phyloP scores from a whole-genome alignment of 1,140 invertebrate genomes.

The Drosophila hydei region DNA sequence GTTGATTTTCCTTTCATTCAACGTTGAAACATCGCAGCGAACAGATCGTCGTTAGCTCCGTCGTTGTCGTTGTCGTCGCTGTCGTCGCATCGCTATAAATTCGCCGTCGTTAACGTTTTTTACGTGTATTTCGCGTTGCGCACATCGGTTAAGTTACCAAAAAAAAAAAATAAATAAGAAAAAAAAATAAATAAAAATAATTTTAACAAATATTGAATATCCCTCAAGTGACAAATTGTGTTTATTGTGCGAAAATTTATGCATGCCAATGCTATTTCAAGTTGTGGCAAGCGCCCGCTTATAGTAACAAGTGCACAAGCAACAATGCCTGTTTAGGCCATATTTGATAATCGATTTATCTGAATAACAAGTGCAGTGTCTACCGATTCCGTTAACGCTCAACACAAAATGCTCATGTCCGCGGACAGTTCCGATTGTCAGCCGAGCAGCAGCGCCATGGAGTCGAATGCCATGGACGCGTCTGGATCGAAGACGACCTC shows the following conservation, averaged over 20 bases:
- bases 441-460: conserved; percentile 58
- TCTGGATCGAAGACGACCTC: conserved; percentile 66
- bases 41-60: conserved; percentile 69
- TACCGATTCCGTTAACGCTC: background rate
- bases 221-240: conserved; percentile 12
- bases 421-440: conserved; percentile 82
- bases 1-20: conserved; percentile 83
- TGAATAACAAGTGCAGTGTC: conserved; percentile 3
- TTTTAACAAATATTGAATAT: conserved; percentile 3
- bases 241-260: conserved; percentile 8
- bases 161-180: background rate
- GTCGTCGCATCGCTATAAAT: conserved; percentile 17
- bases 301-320: conserved; percentile 19
- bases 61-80: conserved; percentile 9
- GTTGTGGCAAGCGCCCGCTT: conserved; percentile 10
- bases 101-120: conserved; percentile 27
- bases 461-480: conserved; percentile 31
- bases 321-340: conserved; percentile 40
- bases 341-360: conserved; percentile 4
- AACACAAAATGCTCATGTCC: conserved; percentile 81
- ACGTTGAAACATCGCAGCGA: conserved; percentile 71
- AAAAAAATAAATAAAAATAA: background rate
- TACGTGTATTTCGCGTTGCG: conserved; percentile 34
- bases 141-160: conserved; percentile 2
- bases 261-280: conserved; percentile 23